Base-by-base conservation (phyloP, 2,797 vertebrate species). In the Rachycentron canadum region DNA sequence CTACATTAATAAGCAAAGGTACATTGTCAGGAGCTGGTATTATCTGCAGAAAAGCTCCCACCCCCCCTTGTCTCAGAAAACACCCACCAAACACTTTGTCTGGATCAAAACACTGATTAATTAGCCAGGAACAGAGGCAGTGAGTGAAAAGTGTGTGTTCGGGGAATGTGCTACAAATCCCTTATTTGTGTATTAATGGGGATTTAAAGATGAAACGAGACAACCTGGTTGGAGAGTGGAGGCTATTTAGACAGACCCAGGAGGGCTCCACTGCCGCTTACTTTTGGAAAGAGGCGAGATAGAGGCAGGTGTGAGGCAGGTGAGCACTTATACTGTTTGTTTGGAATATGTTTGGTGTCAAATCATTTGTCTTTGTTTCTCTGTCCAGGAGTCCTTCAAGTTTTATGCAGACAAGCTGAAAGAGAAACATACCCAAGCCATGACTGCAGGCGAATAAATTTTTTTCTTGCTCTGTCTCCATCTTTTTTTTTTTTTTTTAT, bases 341-440 rank as follows among this genome's bases (percentile, higher is more conserved):
- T 58, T 23, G 36, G 30, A 53, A 9, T 41, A 4, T 25, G 14
- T 65, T 78, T 78, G 67, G 63, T 45, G 38, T 32, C 78, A 40
- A 80, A 64, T 59, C 3, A 0, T 38, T 2, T 72, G 12, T 66
- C 60, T 81, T 50, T 73, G 11, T 71, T 67, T 69, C 12, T 79
- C 9, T 78, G 85, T 87, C 30, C 91, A 99, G 98, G 95, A 98
- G 87, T 84, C 93, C 6, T 96, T 97, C 70, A 93, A 65, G 73
- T 98, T 97, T 92, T 98, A 98, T 28, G 80, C 88, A 77, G 89
- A 96, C 4, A 94, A 96, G 88, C 84, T 96, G 87, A 96, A 26
- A 81, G 81, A 92, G 38, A 87, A 43, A 56, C 3, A 2, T 2
- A 30, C 40, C 2, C 84, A 78, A 57, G 12, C 16, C 23, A 40